phyloP scores from a whole-genome alignment of 2,888 invertebrate species.

The Epistrophella euchroma region DNA sequence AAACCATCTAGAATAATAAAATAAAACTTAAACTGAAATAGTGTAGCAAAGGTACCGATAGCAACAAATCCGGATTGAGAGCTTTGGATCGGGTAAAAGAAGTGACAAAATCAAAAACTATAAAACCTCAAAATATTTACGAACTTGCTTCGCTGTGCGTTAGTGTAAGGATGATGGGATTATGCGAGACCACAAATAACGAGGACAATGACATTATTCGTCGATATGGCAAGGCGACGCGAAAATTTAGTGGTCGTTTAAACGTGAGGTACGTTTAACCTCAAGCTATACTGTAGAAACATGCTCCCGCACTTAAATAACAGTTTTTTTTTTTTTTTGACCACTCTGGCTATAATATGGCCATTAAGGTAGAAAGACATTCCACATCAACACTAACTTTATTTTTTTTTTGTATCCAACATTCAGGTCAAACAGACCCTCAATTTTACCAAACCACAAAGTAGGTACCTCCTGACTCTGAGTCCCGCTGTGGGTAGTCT shows the following conservation, averaged over 20 bases:
- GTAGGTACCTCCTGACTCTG: not conserved
- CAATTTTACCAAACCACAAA: not conserved
- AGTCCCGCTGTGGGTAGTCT: not conserved
- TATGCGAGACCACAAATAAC: slow-evolving; percentile 2
- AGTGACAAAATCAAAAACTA: slow-evolving; percentile 4
- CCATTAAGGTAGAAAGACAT: slow-evolving; percentile 11
- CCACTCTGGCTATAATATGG: slow-evolving; percentile 1
- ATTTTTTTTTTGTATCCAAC: slow-evolving; percentile 2
- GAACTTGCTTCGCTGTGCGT: not conserved
- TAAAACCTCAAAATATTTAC: not conserved
- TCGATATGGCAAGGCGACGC: slow-evolving; percentile 27
- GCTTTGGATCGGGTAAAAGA: not conserved
- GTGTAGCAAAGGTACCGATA: too few relatives aligned
- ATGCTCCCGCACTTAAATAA: not conserved
- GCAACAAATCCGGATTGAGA: slow-evolving; percentile 18
- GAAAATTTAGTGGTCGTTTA: slow-evolving; percentile 59
- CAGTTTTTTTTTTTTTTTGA: slow-evolving; percentile 16
- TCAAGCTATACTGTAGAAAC: not conserved
- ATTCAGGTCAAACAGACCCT: slow-evolving; percentile 28
- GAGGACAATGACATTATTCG: slow-evolving; percentile 37
- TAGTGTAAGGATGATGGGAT: not conserved
- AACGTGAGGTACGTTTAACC: slow-evolving; percentile 54
- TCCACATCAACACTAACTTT: slow-evolving; percentile 11
- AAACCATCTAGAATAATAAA: too few relatives aligned
- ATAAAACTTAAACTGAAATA: too few relatives aligned